These are phyloP conservation scores for Salvelinus namaycush DNA, from an alignment of 2,113 vertebrate genomes.

Conservation along the genomic window DNA sequence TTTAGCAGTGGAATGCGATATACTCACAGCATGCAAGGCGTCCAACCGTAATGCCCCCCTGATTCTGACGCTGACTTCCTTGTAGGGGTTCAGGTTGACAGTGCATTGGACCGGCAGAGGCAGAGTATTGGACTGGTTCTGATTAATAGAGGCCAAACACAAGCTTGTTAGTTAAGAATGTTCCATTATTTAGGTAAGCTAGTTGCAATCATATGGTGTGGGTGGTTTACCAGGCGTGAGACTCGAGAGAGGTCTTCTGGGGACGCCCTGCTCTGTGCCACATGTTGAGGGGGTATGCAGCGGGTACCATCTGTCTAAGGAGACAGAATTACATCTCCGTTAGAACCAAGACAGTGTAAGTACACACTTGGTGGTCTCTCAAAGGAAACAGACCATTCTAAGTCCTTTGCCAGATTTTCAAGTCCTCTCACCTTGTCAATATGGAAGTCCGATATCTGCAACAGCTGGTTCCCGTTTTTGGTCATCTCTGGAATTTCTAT, in stretches of 20 bases:
- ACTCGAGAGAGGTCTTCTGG: conserved; percentile 79
- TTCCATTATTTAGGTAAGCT: too few species aligned
- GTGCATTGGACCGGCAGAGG: conserved; percentile 75
- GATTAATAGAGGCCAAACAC: conserved; percentile 3
- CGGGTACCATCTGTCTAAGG: conserved; percentile 24
- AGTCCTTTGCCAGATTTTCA: too few species aligned
- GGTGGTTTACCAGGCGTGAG: conserved; percentile 78
- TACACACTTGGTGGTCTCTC: neutral
- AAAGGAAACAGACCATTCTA: too few species aligned
- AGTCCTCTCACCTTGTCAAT: conserved; percentile 74
- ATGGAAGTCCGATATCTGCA: conserved; percentile 75
- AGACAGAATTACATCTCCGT: conserved; percentile 16
- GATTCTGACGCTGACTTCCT: conserved; percentile 74
- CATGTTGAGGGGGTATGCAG: conserved; percentile 51
- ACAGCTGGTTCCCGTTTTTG: conserved; percentile 74
- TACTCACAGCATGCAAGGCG: conserved; percentile 81
- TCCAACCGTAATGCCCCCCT: conserved; percentile 77
- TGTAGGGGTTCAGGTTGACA: conserved; percentile 69
- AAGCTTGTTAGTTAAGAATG: neutral
- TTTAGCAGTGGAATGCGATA: neutral
- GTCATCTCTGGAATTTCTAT: conserved; percentile 81
- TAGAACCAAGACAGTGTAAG: neutral
- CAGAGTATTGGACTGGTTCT: conserved; percentile 84
- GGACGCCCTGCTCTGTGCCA: conserved; percentile 12
- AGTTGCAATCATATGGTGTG: neutral